Evolutionary conservation across 2,113 vertebrate genomes (phyloP).

Genomic region (Eidolon helvum): DNA sequence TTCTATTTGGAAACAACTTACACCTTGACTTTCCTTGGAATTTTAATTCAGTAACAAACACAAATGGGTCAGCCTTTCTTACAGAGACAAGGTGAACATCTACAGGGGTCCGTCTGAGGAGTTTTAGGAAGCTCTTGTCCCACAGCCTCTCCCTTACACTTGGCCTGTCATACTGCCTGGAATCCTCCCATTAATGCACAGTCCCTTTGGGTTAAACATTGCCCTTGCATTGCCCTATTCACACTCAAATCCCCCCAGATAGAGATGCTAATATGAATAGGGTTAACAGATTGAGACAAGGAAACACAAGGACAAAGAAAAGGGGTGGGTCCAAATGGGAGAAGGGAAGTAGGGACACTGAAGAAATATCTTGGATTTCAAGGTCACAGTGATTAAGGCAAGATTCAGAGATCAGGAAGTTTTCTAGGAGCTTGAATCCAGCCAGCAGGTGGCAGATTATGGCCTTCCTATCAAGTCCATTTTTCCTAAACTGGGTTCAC

Average conservation of each 20-base stretch:
- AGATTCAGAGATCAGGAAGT: conserved; percentile 10
- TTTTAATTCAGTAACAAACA: conserved; percentile 12
- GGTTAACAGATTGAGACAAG: background rate
- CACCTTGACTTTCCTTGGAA: conserved; percentile 8
- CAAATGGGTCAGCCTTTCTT: conserved; percentile 9
- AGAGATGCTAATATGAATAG: background rate
- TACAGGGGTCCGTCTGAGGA: no score
- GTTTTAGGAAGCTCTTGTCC: background rate
- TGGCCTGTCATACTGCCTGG: background rate
- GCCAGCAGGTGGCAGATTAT: conserved; percentile 73
- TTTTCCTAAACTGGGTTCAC: background rate
- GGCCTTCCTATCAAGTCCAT: background rate
- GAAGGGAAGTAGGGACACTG: background rate
- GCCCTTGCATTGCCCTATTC: background rate
- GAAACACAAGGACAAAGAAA: background rate
- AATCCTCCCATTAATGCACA: background rate
- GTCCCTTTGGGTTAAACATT: background rate
- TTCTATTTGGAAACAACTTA: conserved; percentile 47
- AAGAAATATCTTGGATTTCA: background rate
- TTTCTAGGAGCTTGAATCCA: conserved; percentile 49
- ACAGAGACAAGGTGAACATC: background rate
- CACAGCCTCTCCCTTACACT: background rate
- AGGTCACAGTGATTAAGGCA: conserved; percentile 34
- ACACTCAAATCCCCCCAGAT: background rate
- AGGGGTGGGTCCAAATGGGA: background rate